phyloP scores from a whole-genome alignment of 2,113 vertebrate species.

The Platysteira castanea region DNA sequence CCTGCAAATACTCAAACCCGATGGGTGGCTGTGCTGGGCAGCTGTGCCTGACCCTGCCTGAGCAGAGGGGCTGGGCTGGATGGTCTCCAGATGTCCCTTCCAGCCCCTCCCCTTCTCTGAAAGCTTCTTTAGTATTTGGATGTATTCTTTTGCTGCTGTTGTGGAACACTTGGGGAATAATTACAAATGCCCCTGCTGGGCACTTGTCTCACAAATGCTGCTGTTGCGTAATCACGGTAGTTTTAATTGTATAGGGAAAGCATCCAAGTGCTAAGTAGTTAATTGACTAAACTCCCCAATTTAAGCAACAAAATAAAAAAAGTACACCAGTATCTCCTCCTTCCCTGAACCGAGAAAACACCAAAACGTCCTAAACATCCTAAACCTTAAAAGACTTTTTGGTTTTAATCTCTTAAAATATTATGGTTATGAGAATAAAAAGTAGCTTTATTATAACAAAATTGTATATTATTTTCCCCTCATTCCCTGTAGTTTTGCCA shows the following conservation, averaged over 20 bases:
- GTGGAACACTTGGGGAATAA: slow-evolving; percentile 8
- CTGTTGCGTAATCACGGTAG: neutral
- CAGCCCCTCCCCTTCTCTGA: neutral
- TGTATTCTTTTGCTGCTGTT: neutral
- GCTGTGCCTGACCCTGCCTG: neutral
- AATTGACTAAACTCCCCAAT: slow-evolving; percentile 7
- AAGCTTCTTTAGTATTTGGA: neutral
- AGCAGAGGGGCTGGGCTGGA: neutral
- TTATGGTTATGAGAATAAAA: neutral
- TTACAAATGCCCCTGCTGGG: slow-evolving; percentile 26
- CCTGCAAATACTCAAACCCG: accelerated
- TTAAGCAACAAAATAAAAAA: neutral
- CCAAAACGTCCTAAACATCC: neutral
- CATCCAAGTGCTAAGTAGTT: slow-evolving; percentile 37
- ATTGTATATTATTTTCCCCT: neutral
- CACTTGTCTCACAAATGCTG: neutral
- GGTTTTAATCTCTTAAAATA: neutral
- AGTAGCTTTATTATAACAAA: neutral
- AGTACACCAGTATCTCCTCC: neutral
- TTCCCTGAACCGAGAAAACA: neutral
- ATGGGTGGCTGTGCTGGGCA: neutral
- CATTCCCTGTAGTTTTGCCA: neutral
- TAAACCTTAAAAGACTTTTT: neutral
- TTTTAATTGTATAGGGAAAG: slow-evolving; percentile 14
- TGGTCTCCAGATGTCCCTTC: neutral